Conservation (phyloP, 1,140 invertebrate species). For the Hetaerina americana region DNA sequence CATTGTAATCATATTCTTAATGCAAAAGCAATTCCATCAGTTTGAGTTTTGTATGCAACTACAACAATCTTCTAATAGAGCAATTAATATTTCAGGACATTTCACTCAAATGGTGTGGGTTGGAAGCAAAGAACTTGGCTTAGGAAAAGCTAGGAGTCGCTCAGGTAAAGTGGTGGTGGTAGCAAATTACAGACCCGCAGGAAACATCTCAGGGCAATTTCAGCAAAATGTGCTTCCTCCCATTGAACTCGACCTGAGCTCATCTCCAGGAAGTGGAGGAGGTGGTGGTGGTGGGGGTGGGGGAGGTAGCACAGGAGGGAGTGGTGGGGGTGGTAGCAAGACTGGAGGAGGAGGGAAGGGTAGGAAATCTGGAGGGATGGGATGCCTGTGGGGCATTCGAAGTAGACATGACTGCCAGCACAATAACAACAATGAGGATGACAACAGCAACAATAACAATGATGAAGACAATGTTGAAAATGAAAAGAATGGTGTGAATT, state of each 20-base stretch:
- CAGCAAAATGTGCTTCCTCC: conserved; percentile 62
- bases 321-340: neutral
- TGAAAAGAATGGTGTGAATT: neutral
- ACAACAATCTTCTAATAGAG: too few relatives aligned
- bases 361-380: neutral
- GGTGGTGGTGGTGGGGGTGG: neutral
- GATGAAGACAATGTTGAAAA: neutral
- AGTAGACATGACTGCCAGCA: neutral
- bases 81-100: conserved; percentile 45
- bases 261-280: neutral
- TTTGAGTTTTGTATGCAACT: too few relatives aligned
- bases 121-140: conserved; percentile 58
- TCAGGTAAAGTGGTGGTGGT: conserved; percentile 67
- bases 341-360: neutral
- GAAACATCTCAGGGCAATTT: conserved; percentile 63
- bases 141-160: conserved; percentile 62
- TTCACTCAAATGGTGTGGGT: conserved; percentile 88
- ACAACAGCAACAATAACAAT: neutral
- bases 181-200: conserved; percentile 64
- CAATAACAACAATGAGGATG: neutral
- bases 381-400: neutral
- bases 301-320: neutral
- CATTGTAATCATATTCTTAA: too few relatives aligned
- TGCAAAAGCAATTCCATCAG: neutral
- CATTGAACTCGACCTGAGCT: neutral